These are phyloP conservation scores for Chascanopsetta lugubris DNA, from an alignment of 2,113 vertebrate species.

Conservation along the genomic window DNA sequence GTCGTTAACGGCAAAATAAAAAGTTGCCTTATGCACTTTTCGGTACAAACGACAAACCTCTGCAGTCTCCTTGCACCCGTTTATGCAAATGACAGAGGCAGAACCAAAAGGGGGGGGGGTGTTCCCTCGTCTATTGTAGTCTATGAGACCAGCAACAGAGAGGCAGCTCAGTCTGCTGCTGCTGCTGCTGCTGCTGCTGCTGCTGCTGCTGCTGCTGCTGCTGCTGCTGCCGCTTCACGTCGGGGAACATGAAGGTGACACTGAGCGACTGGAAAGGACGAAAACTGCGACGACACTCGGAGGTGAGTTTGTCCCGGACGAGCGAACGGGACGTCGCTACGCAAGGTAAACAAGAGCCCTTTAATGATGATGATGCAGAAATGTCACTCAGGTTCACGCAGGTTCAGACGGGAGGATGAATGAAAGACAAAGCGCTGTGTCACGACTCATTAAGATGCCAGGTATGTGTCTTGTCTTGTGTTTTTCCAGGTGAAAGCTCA, in stretches of 20 bases:
- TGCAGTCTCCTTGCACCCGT: conserved; percentile 68
- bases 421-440: conserved; percentile 26
- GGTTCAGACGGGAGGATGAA: background rate
- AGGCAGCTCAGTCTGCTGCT: background rate
- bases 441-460: background rate
- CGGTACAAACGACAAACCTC: conserved; percentile 19
- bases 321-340: background rate
- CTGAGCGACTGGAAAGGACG: background rate
- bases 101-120: conserved; percentile 6
- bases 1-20: too few species aligned
- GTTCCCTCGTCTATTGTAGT: too few species aligned
- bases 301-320: background rate
- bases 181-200: background rate
- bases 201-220: background rate
- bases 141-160: conserved; percentile 5
- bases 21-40: too few species aligned
- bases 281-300: background rate
- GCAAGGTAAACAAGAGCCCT: background rate
- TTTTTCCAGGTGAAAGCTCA: too few species aligned
- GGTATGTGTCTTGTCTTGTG: background rate
- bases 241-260: background rate
- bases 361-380: background rate
- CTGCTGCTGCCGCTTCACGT: background rate
- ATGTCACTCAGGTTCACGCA: background rate
- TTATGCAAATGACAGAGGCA: conserved; percentile 57